These are phyloP conservation scores for Trachurus trachurus DNA, from an alignment of 2,797 vertebrate species.

Conservation along the genomic window DNA sequence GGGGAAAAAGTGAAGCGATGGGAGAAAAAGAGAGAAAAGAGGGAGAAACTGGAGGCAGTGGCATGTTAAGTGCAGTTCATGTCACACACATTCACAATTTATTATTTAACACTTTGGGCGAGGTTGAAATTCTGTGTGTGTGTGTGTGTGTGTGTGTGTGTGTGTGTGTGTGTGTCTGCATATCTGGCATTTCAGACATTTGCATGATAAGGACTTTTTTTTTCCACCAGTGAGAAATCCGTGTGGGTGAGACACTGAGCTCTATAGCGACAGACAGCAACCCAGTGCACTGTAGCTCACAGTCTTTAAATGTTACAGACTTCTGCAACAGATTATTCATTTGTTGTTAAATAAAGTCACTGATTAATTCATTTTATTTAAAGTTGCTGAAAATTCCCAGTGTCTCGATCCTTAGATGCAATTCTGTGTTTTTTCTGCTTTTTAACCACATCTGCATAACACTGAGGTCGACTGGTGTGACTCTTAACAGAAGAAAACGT, in stretches of 20 bases:
- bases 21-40: slow-evolving; percentile 12
- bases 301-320: neutral
- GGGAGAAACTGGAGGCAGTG: slow-evolving; percentile 21
- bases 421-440: neutral
- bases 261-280: neutral
- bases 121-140: slow-evolving; percentile 32
- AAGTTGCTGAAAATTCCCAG: neutral
- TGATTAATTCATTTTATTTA: neutral
- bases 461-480: neutral
- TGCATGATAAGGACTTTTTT: slow-evolving; percentile 27
- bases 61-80: slow-evolving; percentile 65
- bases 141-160: neutral
- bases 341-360: neutral
- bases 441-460: neutral
- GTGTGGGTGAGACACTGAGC: neutral
- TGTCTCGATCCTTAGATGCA: neutral
- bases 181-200: slow-evolving; percentile 49
- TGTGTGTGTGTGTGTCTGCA: slow-evolving; percentile 22
- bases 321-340: neutral
- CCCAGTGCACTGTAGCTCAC: neutral
- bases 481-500: neutral
- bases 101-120: slow-evolving; percentile 66
- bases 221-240: neutral
- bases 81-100: slow-evolving; percentile 67
- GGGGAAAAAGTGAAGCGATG: slow-evolving; percentile 9